Evolutionary conservation across 2,797 vertebrate species (phyloP).

Genomic region (Acrocephalus scirpaceus): DNA sequence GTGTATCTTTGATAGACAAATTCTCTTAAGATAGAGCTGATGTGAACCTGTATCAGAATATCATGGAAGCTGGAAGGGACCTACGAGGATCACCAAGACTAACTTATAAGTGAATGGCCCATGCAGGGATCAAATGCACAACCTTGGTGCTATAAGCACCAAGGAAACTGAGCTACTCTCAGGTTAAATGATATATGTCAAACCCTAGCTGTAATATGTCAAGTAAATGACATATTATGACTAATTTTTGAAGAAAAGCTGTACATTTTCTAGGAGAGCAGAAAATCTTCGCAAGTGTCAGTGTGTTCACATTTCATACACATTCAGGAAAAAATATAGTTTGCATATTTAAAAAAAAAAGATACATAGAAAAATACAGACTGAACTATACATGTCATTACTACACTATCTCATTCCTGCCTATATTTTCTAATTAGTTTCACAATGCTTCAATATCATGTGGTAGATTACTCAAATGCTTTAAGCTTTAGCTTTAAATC

Average conservation of each 20-base stretch:
- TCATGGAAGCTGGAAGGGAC: neutral
- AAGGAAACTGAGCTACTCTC: neutral
- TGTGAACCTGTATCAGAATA: neutral
- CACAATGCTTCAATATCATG: neutral
- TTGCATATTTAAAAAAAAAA: neutral
- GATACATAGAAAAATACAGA: neutral
- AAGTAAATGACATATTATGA: neutral
- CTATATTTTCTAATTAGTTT: neutral
- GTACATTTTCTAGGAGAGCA: neutral
- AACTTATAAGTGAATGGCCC: neutral
- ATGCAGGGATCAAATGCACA: neutral
- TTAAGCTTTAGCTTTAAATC: neutral
- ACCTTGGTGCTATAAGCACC: neutral
- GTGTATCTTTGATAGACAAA: neutral
- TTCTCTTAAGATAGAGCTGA: neutral
- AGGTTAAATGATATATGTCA: neutral
- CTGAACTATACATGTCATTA: neutral
- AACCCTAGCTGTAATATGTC: neutral
- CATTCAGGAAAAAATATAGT: neutral
- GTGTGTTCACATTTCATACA: neutral
- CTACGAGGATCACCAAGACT: neutral
- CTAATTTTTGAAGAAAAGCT: neutral
- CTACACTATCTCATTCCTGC: neutral
- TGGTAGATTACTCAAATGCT: neutral
- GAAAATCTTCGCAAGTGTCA: neutral